These are phyloP conservation scores for Cyaniris semiargus DNA, from an alignment of 2,888 invertebrate species.

Conservation along the genomic window DNA sequence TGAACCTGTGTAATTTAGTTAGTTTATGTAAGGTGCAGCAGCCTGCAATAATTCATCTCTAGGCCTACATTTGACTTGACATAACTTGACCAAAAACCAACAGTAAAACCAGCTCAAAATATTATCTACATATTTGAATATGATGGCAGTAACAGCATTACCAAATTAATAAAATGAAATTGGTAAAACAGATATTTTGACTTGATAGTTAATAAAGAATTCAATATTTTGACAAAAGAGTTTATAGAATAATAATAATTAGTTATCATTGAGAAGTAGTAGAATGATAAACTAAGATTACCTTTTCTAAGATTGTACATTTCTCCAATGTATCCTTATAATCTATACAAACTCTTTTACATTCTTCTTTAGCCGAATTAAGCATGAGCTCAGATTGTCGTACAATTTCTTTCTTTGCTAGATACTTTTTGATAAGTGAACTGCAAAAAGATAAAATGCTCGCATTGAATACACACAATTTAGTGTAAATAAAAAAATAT, in stretches of 20 bases:
- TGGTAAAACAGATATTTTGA: too few species aligned
- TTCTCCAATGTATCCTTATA: conserved; percentile 53
- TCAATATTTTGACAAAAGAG: too few species aligned
- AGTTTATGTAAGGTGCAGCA: too few species aligned
- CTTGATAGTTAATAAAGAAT: too few species aligned
- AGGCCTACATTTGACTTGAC: too few species aligned
- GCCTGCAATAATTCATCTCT: too few species aligned
- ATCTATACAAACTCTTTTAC: conserved; percentile 56
- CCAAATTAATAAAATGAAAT: too few species aligned
- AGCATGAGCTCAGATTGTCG: conserved; percentile 50
- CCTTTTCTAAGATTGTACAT: conserved; percentile 53
- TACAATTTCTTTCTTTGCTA: conserved; percentile 48
- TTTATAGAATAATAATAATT: too few species aligned
- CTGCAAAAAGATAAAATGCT: conserved; percentile 46
- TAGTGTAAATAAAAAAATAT: neutral
- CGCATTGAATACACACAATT: neutral
- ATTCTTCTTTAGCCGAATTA: conserved; percentile 53
- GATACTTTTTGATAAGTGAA: conserved; percentile 52
- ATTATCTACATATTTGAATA: too few species aligned
- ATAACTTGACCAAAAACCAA: neutral
- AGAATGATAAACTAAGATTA: conserved; percentile 38
- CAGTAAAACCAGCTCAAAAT: neutral
- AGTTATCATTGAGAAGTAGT: neutral
- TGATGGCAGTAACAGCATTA: too few species aligned
- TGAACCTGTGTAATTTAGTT: too few species aligned